phyloP scores from a whole-genome alignment of 2,888 invertebrate genomes.

The Lasioglossum pauxillum region DNA sequence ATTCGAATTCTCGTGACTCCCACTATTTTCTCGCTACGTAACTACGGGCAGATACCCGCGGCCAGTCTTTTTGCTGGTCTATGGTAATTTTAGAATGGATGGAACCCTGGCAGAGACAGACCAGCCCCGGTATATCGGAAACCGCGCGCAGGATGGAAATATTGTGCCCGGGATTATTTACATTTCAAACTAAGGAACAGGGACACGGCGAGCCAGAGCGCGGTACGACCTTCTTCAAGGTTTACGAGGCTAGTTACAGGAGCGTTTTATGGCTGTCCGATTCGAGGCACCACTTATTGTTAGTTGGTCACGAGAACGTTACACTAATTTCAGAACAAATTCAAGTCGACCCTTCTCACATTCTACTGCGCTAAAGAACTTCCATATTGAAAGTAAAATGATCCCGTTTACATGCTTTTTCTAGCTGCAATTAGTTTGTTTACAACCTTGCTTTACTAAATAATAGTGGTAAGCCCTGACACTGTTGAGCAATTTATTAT shows the following conservation, averaged over 20 bases:
- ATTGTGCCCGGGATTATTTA: slow-evolving; percentile 54
- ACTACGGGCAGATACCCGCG: slow-evolving; percentile 10
- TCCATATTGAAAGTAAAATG: neutral
- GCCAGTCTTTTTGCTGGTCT: slow-evolving; percentile 43
- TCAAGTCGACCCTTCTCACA: neutral
- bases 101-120: slow-evolving; percentile 46
- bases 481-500: too few species aligned
- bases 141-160: slow-evolving; percentile 32
- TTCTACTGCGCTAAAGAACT: neutral
- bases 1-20: slow-evolving; percentile 5
- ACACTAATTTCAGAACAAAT: neutral
- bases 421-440: too few species aligned
- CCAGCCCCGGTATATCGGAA: slow-evolving; percentile 38
- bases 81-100: slow-evolving; percentile 53
- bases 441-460: too few species aligned
- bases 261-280: slow-evolving; percentile 20
- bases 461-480: too few species aligned
- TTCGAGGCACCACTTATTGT: neutral
- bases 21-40: neutral
- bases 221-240: slow-evolving; percentile 7
- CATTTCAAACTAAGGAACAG: slow-evolving; percentile 49
- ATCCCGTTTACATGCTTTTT: too few species aligned
- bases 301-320: neutral
- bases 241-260: neutral
- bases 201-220: neutral